These are phyloP conservation scores for Rallus crepitans DNA, from an alignment of 2,797 vertebrate species.

Conservation along the genomic window DNA sequence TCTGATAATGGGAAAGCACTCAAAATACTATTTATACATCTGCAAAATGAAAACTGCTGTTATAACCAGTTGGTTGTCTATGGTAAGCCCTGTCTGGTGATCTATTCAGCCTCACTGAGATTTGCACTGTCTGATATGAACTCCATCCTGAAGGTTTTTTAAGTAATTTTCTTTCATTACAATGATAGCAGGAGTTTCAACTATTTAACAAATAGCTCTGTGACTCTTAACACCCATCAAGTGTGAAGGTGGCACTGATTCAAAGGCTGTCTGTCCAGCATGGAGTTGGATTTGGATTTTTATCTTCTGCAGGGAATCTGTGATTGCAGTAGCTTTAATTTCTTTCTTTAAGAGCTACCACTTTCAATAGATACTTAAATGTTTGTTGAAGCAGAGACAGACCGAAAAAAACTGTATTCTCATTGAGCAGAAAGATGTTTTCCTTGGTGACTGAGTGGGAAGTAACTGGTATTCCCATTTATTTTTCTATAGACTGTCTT, in stretches of 20 bases:
- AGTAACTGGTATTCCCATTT: neutral
- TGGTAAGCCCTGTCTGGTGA: neutral
- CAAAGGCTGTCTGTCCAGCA: neutral
- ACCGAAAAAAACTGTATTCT: neutral
- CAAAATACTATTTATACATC: neutral
- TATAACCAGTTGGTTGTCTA: neutral
- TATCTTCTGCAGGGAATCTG: neutral
- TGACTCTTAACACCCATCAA: neutral
- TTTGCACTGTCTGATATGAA: neutral
- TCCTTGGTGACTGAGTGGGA: neutral
- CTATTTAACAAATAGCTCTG: neutral
- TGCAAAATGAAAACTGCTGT: neutral
- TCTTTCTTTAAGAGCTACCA: neutral
- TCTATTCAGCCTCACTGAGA: neutral
- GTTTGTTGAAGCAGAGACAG: neutral
- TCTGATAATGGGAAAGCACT: neutral
- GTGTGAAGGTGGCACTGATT: neutral
- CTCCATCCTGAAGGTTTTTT: neutral
- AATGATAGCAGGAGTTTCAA: neutral
- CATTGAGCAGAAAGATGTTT: accelerated
- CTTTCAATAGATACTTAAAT: neutral
- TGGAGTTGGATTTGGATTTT: neutral
- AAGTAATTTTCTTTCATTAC: neutral
- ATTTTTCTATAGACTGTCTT: neutral
- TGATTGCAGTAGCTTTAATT: neutral